These are phyloP conservation scores for Drosophila willistoni DNA, from an alignment of 1,140 invertebrate species.

Conservation along the genomic window DNA sequence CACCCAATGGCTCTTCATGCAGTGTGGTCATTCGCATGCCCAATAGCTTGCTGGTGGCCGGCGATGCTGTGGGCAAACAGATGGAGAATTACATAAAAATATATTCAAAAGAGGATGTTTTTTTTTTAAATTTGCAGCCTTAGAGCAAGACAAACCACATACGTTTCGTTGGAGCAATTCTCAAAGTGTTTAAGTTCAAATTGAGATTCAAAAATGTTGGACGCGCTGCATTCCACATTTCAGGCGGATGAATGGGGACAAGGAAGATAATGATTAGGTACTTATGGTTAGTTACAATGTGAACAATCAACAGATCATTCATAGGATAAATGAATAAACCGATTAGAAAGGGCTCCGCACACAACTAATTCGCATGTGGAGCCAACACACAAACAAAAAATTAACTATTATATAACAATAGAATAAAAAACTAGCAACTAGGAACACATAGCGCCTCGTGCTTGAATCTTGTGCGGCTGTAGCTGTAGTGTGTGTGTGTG, in stretches of 20 bases:
- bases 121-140: neutral
- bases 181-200: conserved; percentile 95
- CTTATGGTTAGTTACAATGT: conserved; percentile 77
- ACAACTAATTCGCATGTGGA: conserved; percentile 47
- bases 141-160: conserved; percentile 84
- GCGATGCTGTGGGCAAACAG: conserved; percentile 87
- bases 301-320: conserved; percentile 44
- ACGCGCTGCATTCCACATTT: conserved; percentile 92
- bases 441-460: conserved; percentile 53
- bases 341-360: conserved; percentile 6
- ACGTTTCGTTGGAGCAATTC: conserved; percentile 93
- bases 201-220: conserved; percentile 98
- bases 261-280: conserved; percentile 74
- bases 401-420: conserved; percentile 28
- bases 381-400: conserved; percentile 43
- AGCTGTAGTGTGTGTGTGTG: conserved; percentile 53
- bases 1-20: conserved; percentile 90
- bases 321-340: conserved; percentile 56
- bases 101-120: no score
- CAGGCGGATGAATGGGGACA: conserved; percentile 30
- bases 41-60: conserved; percentile 91
- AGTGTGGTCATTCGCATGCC: conserved; percentile 95
- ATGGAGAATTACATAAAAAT: conserved; percentile 4
- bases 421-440: conserved; percentile 32
- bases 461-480: conserved; percentile 60